Evolutionary conservation across 1,140 invertebrate species (phyloP), one percentile per base, ranked within the genome.

Genomic region (Macrotrachela quadricornifera): DNA sequence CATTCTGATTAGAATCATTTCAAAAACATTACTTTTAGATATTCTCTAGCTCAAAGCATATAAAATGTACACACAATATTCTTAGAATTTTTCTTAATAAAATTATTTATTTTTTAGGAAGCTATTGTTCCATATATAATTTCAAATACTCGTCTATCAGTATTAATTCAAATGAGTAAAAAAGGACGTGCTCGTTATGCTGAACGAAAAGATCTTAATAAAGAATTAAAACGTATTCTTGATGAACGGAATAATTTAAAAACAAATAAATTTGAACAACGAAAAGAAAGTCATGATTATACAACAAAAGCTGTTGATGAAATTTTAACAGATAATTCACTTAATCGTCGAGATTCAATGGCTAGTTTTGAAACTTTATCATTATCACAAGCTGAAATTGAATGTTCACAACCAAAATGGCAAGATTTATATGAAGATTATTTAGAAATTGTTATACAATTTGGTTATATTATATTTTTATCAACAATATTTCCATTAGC

Each of bases 391-490:
- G 21, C 21, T 4, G 21, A 30, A 30, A 30, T 30, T 30, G 21
- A 30, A 30, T 30, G 21, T 30, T 30, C 21, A 30, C 21, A 30
- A 30, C 21, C 21, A 21, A 18, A 43, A n/a, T 58, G 60, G 4
- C 56, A 91, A 82, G 85, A 86, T 36, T 90, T 87, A 0, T 86
- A 92, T 72, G 85, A 87, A 42, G 91, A 96, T 36, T 51, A 12
- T 21, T 14, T 14, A 18, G 14, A 51, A 37, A 15, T 46, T 56
- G 69, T 67, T 45, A 57, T 85, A 2, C 83, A 86, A 70, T 85
- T 81, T 66, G 83, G 83, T 0, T 86, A 86, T 62, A 80, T 83
- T 42, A 85, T 82, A 14, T 76, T 85, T 40, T 86, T 85, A 62
- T 82, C 83, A 54, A 77, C 80, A 16, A 82, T 83, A 1, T 85